Evolutionary conservation across 2,797 vertebrate genomes (phyloP), one percentile per base, ranked within the genome.

Genomic region (Chaunax sp.): DNA sequence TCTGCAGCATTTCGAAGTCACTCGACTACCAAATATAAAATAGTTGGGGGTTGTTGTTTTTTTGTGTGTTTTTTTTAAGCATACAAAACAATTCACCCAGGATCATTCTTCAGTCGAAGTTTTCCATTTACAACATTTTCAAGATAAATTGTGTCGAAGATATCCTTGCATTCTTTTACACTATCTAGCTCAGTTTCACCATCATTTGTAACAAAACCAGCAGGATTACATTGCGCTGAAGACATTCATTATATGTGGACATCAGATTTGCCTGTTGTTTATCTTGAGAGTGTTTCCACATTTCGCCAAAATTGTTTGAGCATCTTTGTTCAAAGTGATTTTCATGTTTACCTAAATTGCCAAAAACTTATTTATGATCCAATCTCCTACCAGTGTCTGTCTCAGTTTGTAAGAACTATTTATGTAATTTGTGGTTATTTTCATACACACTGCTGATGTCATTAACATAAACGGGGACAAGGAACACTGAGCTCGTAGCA

Each of bases 1-100:
- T 84, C 69, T 83, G 76, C 71, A 22, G 43, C 64, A 70, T 72
- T 78, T 78, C 82, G 63, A 82, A 86, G 55, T 83, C 56, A 51
- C 58, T 73, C 65, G 41, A 23, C 83, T 44, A 66, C 61, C 58
- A 57, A 70, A 77, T 67, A 80, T 67, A 33, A 52, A 16, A 40
- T 59, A 28, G 54, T n/a, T n/a, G n/a, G n/a, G n/a, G n/a, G n/a
- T n/a, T n/a, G 44, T 20, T 54, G 67, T 25, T 47, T 22, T 53
- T 63, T 72, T 78, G 65, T n/a, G n/a, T n/a, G n/a, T 47, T 69
- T 51, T 37, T 3, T 18, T 3, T n/a, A 51, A 20, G 47, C 46
- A 66, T 26, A 43, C n/a, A 40, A 72, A 60, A 19, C 45, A 72
- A 53, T 37, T 43, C 60, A 64, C 40, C 47, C 23, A 52, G 30